Base-by-base conservation (phyloP, 1,140 invertebrate genomes). In the Agraylea sexmaculata region DNA sequence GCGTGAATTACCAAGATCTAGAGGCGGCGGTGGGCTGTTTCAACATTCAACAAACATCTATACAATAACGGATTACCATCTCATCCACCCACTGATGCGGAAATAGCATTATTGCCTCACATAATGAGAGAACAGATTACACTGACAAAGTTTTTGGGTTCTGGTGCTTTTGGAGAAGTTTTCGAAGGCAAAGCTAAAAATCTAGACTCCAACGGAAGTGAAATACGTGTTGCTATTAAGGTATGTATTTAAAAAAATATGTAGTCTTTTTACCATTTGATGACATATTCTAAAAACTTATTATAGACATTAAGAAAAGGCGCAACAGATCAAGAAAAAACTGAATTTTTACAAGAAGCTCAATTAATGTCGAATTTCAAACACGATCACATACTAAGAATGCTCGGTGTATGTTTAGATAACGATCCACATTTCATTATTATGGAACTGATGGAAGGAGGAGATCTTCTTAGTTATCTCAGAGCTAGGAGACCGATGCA, bases 121-220 rank as follows among this genome's bases (percentile, higher is more conserved):
- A 84, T 95, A 33, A 71, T 76, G 19, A 70, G 83, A 37, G 80
- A 82, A 29, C 75, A 80, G 47, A 83, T 97, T 27, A 83, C 78
- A 0, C 58, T 91, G 2, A 81, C 77, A 0, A 88, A 90, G 57
- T 90, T 92, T 54, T 64, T 97, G 25, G 93, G 92, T 0, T 89
- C 85, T 44, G 94, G 93, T 1, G 90, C 90, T n/a, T 97, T 97
- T 57, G 93, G 92, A 2, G 90, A 95, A 64, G 93, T 97, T 2
- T 94, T 85, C 57, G 87, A 94, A 68, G 93, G 91, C 1, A 73
- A 78, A 27, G 78, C 84, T 0, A 74, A 74, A 47, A 70, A 76
- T 45, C 59, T 85, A 17, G 71, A 68, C 22, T 68, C 62, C 4
- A 62, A 52, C 4, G 72, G 61, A 12, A 49, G 53, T 5, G 71